Base-by-base conservation (phyloP, 1,140 invertebrate species). In the Atopsyche davidsoni region DNA sequence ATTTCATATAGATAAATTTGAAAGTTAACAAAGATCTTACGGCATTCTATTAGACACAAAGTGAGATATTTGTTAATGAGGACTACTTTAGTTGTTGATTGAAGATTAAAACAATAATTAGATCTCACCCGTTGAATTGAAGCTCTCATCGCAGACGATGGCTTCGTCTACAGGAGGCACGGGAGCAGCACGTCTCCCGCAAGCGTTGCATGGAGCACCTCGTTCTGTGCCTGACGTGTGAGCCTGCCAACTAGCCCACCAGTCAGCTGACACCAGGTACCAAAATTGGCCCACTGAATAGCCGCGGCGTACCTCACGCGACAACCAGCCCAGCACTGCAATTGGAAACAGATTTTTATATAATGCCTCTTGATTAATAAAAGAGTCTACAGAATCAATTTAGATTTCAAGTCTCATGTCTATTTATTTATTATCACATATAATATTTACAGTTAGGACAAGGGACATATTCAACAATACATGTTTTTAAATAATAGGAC, bases 181-280 rank as follows among this genome's bases (percentile, higher is more conserved):
- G 59, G 61, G 65, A 64, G 63, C 65, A 56, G 53, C 64, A 62
- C 19, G 24, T 7, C 48, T 23, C 3, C 56, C 51, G 22, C 53
- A 55, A 9, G 49, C 39, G 4, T 13, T n/a, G 21, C 53, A 58
- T 11, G 28, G 18, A 32, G 35, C 43, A 28, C 32, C 46, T 10
- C 18, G 36, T 4, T 34, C 34, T n/a, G 28, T 24, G 53, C 19
- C 56, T 58, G 57, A 39, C 19, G 86, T 81, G 68, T 89, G 89
- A 18, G 79, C 78, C 42, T 77, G 65, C 90, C 90, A 93, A 1
- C 72, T 66, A 32, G 75, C 76, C 88, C 89, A 93, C 90, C 90
- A 93, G 51, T 86, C 81, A 25, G 83, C 81, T 3, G 80, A 78
- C 38, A 92, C 80, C 41, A 93, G 75, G 71, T 92, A 92, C 88